Base-by-base conservation (phyloP, 2,888 invertebrate species). In the Resseliella maxima region DNA sequence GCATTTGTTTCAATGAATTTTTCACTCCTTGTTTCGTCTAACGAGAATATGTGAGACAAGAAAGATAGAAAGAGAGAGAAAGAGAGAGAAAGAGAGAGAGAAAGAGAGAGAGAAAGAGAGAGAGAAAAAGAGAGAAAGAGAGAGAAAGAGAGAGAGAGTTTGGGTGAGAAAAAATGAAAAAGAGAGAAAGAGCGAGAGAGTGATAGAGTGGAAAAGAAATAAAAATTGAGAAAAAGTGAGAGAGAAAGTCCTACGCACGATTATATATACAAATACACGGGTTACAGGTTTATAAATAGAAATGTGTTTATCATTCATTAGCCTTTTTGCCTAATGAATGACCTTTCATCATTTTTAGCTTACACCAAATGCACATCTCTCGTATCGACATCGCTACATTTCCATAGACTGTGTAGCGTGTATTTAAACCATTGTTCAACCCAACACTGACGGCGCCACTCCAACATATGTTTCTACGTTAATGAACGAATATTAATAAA, bases 401-500 rank as follows among this genome's bases (percentile, higher is more conserved):
- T 59, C 3, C 59, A 59, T n/a, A n/a, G 27, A 59, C 59, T 12
- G 59, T 50, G 12, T 41, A 12, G 6, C 6, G 12, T 41, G 12
- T 41, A 41, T 41, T 8, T 12, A 41, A 8, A 8, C 41, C 41
- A 41, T 41, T 12, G 12, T 41, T 8, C 41, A 59, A 35, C 31
- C 12, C 31, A 1, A 21, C 31, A 31, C 72, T 35, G 31, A 35
- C 72, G 72, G 72, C 31, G 72, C 15, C 72, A 72, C 12, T 72
- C 27, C 31, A 35, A 72, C 72, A 72, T 15, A 72, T 72, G 72
- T 72, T 72, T 72, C n/a, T 31, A 31, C 72, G 72, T 31, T 72
- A 35, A 72, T 72, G 72, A 72, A 72, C 72, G 72, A n/a, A 31
- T 72, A 72, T 72, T 72, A 72, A 72, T 72, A 72, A 72, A 72